phyloP scores from a whole-genome alignment of 2,888 invertebrate genomes.

The Eupelmus urozonus region DNA sequence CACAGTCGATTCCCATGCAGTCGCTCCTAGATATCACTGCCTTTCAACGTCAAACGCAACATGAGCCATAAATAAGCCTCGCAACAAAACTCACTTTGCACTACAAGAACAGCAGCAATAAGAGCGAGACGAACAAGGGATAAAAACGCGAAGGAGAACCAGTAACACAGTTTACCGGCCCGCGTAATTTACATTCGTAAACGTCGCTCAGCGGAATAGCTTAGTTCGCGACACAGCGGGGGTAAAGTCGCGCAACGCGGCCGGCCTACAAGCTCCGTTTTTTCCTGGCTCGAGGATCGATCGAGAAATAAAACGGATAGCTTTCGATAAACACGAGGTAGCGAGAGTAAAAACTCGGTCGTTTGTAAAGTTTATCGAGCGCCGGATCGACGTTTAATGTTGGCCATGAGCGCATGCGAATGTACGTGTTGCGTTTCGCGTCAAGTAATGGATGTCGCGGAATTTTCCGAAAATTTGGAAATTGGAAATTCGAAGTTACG shows the following conservation, averaged over 20 bases:
- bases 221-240: background rate
- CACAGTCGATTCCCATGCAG: no score
- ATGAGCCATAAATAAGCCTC: slow-evolving; percentile 31
- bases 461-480: no score
- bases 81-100: slow-evolving; percentile 7
- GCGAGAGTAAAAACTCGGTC: slow-evolving; percentile 13
- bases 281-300: background rate
- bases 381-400: slow-evolving; percentile 39
- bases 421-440: background rate
- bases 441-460: background rate
- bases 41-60: slow-evolving; percentile 5
- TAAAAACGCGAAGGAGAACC: background rate
- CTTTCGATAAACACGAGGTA: slow-evolving; percentile 45
- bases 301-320: slow-evolving; percentile 38
- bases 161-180: slow-evolving; percentile 18
- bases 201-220: slow-evolving; percentile 15
- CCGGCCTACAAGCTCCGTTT: background rate
- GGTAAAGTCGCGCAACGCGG: background rate
- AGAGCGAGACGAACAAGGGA: background rate
- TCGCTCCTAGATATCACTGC: no score
- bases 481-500: no score
- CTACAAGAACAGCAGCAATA: background rate
- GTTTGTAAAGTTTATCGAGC: slow-evolving; percentile 46
- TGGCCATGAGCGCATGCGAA: background rate
- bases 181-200: slow-evolving; percentile 52